Evolutionary conservation across 2,888 invertebrate species (phyloP).

Genomic region (Nycteola revayana): DNA sequence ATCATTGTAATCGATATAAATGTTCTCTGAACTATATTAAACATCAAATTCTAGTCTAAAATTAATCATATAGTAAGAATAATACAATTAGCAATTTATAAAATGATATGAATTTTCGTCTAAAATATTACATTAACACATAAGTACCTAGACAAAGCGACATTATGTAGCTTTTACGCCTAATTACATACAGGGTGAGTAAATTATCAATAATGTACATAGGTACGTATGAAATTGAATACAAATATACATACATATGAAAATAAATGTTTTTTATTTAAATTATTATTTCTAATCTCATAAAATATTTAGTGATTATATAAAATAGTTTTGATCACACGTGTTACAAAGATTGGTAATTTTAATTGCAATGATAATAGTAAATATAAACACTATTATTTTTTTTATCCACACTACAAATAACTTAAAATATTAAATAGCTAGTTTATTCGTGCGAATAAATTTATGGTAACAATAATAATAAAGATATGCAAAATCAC

Average conservation of each 20-base stretch:
- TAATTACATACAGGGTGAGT: constrained; percentile 36
- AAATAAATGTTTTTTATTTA: constrained; percentile 20
- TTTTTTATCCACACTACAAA: neutral
- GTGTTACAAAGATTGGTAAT: neutral
- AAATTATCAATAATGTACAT: constrained; percentile 21
- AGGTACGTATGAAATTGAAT: constrained; percentile 18
- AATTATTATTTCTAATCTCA: constrained; percentile 6
- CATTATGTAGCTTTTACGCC: constrained; percentile 23
- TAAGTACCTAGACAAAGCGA: constrained; percentile 19
- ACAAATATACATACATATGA: constrained; percentile 26
- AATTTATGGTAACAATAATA: constrained; percentile 8
- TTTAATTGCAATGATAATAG: too few relatives aligned
- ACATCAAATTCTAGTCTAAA: too few relatives aligned
- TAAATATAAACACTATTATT: too few relatives aligned
- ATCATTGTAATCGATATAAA: too few relatives aligned
- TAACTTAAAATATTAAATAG: too few relatives aligned
- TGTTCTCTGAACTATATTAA: too few relatives aligned
- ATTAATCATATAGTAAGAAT: too few relatives aligned
- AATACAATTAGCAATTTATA: constrained; percentile 22
- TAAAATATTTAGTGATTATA: constrained; percentile 1
- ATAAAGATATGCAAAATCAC: constrained; percentile 1
- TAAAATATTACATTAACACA: constrained; percentile 15
- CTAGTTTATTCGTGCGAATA: neutral
- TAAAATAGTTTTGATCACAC: constrained; percentile 1
- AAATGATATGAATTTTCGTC: constrained; percentile 32